Evolutionary conservation across 1,140 invertebrate genomes (phyloP).

Genomic region (Macrobrachium rosenbergii): DNA sequence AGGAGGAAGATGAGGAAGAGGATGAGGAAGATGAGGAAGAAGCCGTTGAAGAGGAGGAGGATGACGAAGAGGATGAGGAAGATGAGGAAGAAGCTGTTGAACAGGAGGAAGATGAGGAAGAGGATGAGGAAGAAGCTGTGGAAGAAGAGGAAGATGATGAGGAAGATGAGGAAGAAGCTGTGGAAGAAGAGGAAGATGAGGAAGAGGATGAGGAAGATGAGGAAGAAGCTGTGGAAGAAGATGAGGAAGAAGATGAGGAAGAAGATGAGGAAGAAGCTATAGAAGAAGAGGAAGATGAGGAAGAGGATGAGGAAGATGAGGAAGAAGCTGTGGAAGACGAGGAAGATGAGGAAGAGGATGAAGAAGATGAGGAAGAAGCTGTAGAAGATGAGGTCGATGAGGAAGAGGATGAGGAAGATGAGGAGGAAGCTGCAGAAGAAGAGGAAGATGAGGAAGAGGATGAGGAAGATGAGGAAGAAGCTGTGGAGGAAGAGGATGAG

Average conservation of each 20-base stretch:
- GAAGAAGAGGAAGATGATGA: neutral
- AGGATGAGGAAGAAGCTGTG: neutral
- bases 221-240: neutral
- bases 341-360: neutral
- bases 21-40: neutral
- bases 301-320: neutral
- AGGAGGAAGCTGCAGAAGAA: neutral
- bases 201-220: neutral
- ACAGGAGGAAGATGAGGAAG: neutral
- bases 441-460: neutral
- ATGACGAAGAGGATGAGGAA: neutral
- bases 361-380: too few species aligned
- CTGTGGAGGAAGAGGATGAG: neutral
- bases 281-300: neutral
- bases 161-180: neutral
- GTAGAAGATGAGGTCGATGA: neutral
- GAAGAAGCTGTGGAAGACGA: neutral
- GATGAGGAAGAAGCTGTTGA: neutral
- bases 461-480: constrained; percentile 5
- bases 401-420: neutral
- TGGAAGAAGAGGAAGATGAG: neutral
- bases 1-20: too few species aligned
- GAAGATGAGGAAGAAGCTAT: neutral
- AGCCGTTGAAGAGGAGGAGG: neutral
- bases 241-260: neutral